Percentiles rank a stretch among this genome's conserved stretches.
phyloP scores from a whole-genome alignment of 2,888 invertebrate species.

The Autographa gamma region DNA sequence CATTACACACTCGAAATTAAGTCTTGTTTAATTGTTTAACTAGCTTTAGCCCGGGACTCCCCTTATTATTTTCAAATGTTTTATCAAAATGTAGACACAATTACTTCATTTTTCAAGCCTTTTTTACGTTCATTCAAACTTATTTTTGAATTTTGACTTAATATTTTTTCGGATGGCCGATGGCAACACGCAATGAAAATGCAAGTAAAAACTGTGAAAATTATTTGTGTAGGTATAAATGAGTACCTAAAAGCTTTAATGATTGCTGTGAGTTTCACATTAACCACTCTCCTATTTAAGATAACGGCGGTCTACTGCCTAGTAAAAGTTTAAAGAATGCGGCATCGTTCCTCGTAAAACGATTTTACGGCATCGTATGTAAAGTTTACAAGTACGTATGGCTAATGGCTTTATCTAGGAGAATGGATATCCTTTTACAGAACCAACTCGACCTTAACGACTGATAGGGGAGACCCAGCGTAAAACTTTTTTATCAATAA shows the following conservation, averaged over 20 bases:
- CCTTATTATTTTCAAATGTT: slow-evolving; percentile 11
- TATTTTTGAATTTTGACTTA: no score
- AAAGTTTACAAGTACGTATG: slow-evolving; percentile 38
- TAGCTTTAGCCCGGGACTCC: background rate
- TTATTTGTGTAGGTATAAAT: no score
- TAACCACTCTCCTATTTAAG: slow-evolving; percentile 18
- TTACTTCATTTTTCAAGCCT: no score
- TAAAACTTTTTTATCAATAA: slow-evolving; percentile 44
- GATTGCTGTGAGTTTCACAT: slow-evolving; percentile 21
- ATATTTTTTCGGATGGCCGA: no score
- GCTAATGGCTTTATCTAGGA: slow-evolving; percentile 35
- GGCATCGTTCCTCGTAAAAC: slow-evolving; percentile 62
- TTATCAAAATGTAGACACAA: no score
- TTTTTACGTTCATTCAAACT: no score
- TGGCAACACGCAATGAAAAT: no score
- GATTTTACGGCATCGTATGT: slow-evolving; percentile 47
- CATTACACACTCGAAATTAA: slow-evolving; percentile 15
- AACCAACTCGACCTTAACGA: slow-evolving; percentile 19
- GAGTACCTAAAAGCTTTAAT: slow-evolving; percentile 53
- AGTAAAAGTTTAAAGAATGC: slow-evolving; percentile 57
- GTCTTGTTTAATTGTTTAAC: slow-evolving; percentile 38
- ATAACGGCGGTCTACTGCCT: slow-evolving; percentile 31
- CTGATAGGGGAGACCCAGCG: slow-evolving; percentile 27
- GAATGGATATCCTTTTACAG: slow-evolving; percentile 16
- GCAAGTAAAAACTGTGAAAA: no score